Evolutionary conservation across 2,797 vertebrate species (phyloP), one percentile per base, ranked within the genome.

Genomic region (Tiaroga cobitis): DNA sequence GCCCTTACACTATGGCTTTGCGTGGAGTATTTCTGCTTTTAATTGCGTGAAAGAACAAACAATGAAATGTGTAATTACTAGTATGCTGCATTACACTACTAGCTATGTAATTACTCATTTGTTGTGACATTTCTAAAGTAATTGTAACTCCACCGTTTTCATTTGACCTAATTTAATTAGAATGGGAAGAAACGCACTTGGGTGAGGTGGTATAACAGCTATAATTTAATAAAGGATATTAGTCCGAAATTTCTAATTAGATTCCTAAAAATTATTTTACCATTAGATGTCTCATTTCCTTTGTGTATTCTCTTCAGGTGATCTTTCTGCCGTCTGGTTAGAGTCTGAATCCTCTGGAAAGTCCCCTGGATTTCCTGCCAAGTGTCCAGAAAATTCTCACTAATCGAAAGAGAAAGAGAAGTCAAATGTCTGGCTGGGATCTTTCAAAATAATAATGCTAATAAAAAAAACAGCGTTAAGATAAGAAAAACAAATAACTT

Each of bases 291-390:
- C 91, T 96, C 96, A 87, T 90, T 96, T 95, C 96, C 96, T 91
- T 94, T 94, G 77, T 95, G 95, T 92, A 98, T 95, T 94, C 96
- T 96, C 93, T 95, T 98, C 87, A 99, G 96, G 88, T 98, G 96
- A 92, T 97, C 96, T 95, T 97, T 98, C 89, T 99, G 98, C 94
- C 94, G 93, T 94, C 94, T 96, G 89, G 97, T 95, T 90, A 99
- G 94, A 91, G 93, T 93, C 84, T 94, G 93, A 94, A 99, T 97
- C 94, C 94, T 96, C 91, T 95, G 96, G 92, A 99, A 97, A 95
- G 97, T 97, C 93, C 96, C 97, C 92, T 97, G 97, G 92, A 99
- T 94, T 84, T 96, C 96, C 91, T 96, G 94, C 92, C 99, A 97
- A 85, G 95, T 93, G 74, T 94, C 95, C 91, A 97, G 94, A 93